These are phyloP conservation scores for Nebria brevicollis DNA, from an alignment of 2,888 invertebrate genomes.

Conservation along the genomic window DNA sequence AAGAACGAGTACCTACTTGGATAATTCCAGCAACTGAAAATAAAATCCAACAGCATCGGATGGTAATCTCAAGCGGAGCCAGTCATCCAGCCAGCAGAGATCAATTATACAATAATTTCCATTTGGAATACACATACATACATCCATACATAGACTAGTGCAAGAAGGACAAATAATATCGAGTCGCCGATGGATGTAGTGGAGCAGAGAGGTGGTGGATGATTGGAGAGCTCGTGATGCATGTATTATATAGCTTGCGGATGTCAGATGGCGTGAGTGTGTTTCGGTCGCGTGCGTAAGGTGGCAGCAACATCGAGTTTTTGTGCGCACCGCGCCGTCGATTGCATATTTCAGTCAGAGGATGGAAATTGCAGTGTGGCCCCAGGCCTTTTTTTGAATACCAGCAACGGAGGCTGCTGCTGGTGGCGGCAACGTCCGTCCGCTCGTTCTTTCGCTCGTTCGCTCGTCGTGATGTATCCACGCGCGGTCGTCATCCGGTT, in stretches of 20 bases:
- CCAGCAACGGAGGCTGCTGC: slow-evolving; percentile 18
- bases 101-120: background rate
- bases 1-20: no score
- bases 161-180: background rate
- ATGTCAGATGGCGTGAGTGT: slow-evolving; percentile 32
- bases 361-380: slow-evolving; percentile 40
- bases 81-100: background rate
- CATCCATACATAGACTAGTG: background rate
- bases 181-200: background rate
- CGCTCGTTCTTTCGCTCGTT: background rate
- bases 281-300: slow-evolving; percentile 45
- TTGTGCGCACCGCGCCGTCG: slow-evolving; percentile 32
- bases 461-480: slow-evolving; percentile 15
- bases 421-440: background rate
- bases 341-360: slow-evolving; percentile 41
- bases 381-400: slow-evolving; percentile 33
- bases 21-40: background rate
- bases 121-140: background rate
- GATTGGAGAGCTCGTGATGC: background rate
- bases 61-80: background rate
- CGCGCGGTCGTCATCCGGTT: slow-evolving; percentile 18
- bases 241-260: slow-evolving; percentile 1
- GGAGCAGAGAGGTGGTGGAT: background rate
- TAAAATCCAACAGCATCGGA: background rate
- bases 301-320: slow-evolving; percentile 40